These are phyloP conservation scores for Gymnocypris eckloni DNA, from an alignment of 2,797 vertebrate genomes.

Conservation along the genomic window DNA sequence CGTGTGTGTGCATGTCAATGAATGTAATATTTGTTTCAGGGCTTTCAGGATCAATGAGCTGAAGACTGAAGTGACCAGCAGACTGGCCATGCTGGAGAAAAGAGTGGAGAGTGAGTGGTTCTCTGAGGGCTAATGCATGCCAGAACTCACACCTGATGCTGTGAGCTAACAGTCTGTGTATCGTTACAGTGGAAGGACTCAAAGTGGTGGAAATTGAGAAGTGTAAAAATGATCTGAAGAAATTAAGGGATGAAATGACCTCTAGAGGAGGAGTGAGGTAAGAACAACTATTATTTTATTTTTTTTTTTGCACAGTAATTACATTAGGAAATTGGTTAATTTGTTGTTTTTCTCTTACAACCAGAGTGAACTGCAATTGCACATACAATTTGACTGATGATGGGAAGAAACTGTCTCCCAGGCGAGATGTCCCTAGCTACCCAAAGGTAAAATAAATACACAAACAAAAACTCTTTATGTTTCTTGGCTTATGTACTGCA, in stretches of 20 bases:
- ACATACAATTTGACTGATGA: constrained; percentile 90
- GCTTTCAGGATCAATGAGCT: constrained; percentile 94
- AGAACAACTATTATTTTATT: background rate
- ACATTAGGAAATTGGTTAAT: background rate
- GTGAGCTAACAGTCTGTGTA: background rate
- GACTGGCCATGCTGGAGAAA: constrained; percentile 93
- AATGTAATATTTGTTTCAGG: constrained; percentile 71
- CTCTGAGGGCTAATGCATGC: background rate
- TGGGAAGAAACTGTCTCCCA: constrained; percentile 85
- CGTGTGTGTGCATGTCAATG: no score
- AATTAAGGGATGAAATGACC: constrained; percentile 93
- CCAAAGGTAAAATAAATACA: constrained; percentile 84
- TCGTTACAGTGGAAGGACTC: constrained; percentile 88
- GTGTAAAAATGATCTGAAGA: constrained; percentile 95
- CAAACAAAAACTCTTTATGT: background rate
- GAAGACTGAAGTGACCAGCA: constrained; percentile 92
- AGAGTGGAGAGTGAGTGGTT: constrained; percentile 81
- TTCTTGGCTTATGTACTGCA: background rate
- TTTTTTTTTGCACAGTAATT: background rate
- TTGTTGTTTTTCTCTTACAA: background rate
- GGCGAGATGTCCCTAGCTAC: constrained; percentile 89
- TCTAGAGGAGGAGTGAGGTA: constrained; percentile 88
- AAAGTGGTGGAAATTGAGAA: constrained; percentile 98
- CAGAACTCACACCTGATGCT: background rate
- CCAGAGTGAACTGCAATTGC: constrained; percentile 88